These are phyloP conservation scores for Erythrocercus mccallii DNA, from an alignment of 2,113 vertebrate genomes.

Conservation along the genomic window DNA sequence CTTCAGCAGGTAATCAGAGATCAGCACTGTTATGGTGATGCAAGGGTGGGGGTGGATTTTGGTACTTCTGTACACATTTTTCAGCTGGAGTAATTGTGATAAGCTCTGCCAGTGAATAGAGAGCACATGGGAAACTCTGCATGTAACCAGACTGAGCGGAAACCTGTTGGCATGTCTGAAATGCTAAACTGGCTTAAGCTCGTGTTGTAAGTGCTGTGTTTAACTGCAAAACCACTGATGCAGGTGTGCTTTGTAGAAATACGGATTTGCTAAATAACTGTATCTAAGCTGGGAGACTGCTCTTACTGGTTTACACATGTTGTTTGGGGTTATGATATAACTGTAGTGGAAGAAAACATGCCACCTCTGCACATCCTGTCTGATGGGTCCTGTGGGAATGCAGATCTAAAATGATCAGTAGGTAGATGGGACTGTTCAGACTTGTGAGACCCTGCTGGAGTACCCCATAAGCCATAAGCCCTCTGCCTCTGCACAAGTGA, in stretches of 20 bases:
- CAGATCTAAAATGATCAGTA: not conserved
- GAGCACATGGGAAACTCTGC: not conserved
- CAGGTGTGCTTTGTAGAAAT: not conserved
- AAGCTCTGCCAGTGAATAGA: not conserved
- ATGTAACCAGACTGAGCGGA: not conserved
- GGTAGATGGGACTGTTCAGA: not conserved
- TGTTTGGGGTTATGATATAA: not conserved
- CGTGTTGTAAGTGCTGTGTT: not conserved
- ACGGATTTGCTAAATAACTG: not conserved
- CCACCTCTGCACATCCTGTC: not conserved
- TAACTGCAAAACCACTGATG: not conserved
- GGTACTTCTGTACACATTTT: not conserved
- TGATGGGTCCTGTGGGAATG: not conserved
- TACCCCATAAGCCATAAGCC: not conserved
- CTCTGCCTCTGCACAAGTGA: not conserved
- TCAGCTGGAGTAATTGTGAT: not conserved
- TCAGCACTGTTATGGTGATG: not conserved
- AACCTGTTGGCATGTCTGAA: not conserved
- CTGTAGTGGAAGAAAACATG: not conserved
- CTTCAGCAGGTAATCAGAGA: constrained; percentile 76
- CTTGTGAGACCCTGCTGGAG: not conserved
- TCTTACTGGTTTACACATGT: not conserved
- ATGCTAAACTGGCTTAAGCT: not conserved
- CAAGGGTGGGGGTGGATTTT: not conserved
- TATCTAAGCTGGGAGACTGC: not conserved